Base-by-base conservation (phyloP, 2,888 invertebrate species). In the Pterostichus madidus region DNA sequence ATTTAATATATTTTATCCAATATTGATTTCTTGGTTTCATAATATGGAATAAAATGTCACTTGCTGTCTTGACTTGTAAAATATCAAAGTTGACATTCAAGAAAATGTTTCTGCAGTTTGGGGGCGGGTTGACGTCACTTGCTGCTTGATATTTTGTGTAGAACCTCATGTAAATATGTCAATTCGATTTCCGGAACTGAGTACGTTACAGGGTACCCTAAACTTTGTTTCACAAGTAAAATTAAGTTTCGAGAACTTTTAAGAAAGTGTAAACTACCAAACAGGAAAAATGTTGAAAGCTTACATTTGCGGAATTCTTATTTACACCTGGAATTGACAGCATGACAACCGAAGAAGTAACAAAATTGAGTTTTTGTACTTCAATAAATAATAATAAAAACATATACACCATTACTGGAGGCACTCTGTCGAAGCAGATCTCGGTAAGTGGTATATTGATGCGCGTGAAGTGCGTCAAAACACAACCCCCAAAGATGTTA, bases 191-290 rank as follows among this genome's bases (percentile, higher is more conserved):
- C 5, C 17, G 31, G 15, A 17, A 17, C 8, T 56, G 1, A 3
- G 52, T 56, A 56, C 5, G 17, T 56, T 56, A 2, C 56, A 56
- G 56, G 2, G 17, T 56, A 17, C 17, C 15, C 17, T 56, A 56
- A 56, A 56, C 56, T 56, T 56, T 56, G 56, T 56, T 56, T 24
- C 56, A 1, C 56, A 56, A 56, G 56, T 17, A 17, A 56, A 56
- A 56, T 56, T 56, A 17, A 56, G 17, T 56, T 56, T 56, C 5
- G 2, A 56, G 8, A 56, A 56, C 15, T 17, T 56, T 56, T 15
- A 56, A 56, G 56, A 56, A 56, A 56, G 15, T 56, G 17, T 5
- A 56, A 56, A 17, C 56, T 56, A 56, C 56, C 56, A 17, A 24
- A 17, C 24, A n/a, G n/a, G 52, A 56, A 56, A n/a, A 49, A 5